phyloP scores from a whole-genome alignment of 2,113 vertebrate genomes.

The Collichthys lucidus region DNA sequence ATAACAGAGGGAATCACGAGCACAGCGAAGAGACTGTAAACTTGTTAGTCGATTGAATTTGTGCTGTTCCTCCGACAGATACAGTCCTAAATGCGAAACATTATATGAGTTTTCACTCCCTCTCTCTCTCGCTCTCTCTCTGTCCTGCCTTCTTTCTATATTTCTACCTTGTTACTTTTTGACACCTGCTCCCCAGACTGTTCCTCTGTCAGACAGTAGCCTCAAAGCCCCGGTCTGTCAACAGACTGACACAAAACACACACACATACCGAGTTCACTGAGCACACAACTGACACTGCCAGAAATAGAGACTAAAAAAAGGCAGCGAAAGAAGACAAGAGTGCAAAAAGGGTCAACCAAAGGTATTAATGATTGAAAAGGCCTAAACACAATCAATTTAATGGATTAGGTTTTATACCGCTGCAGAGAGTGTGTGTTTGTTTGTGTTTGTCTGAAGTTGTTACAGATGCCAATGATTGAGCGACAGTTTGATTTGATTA shows the following conservation, averaged over 20 bases:
- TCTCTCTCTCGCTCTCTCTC: neutral
- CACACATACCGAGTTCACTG: slow-evolving; percentile 45
- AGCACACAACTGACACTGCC: slow-evolving; percentile 18
- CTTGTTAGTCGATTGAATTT: neutral
- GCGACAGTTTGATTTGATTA: slow-evolving; percentile 61
- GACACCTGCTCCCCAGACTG: slow-evolving; percentile 74
- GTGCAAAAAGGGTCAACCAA: slow-evolving; percentile 37
- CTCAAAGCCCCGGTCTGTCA: slow-evolving; percentile 49
- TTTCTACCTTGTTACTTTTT: slow-evolving; percentile 65
- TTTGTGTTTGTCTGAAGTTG: slow-evolving; percentile 27
- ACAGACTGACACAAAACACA: slow-evolving; percentile 38
- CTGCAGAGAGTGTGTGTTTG: slow-evolving; percentile 3
- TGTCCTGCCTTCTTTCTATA: neutral
- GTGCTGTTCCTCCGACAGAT: neutral
- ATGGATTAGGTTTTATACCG: slow-evolving; percentile 22
- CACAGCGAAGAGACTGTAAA: neutral
- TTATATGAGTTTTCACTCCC: neutral
- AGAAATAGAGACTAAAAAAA: slow-evolving; percentile 44
- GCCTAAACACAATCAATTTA: slow-evolving; percentile 28
- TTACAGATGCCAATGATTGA: slow-evolving; percentile 31
- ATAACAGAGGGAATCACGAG: neutral
- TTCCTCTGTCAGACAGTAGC: slow-evolving; percentile 48
- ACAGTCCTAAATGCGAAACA: slow-evolving; percentile 9
- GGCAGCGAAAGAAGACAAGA: neutral
- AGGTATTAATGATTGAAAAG: slow-evolving; percentile 54